These are phyloP conservation scores for Drosophila equinoxialis DNA, from an alignment of 1,140 invertebrate genomes.

Conservation along the genomic window DNA sequence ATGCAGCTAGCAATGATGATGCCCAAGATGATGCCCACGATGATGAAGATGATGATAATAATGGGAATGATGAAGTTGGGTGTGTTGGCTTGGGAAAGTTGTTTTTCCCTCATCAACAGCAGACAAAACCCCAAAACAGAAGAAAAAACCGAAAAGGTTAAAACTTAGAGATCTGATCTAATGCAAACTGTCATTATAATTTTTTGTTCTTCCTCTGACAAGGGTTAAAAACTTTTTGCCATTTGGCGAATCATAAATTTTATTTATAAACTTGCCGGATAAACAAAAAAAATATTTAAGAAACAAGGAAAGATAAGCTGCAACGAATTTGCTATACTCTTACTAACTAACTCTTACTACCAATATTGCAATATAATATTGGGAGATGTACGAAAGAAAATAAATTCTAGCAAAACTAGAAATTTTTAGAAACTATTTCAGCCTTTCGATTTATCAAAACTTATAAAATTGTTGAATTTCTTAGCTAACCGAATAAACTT, in stretches of 20 bases:
- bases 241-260: conserved; percentile 13
- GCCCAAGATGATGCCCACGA: neutral
- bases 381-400: no score
- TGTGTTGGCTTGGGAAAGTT: conserved; percentile 49
- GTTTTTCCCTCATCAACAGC: conserved; percentile 18
- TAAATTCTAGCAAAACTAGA: no score
- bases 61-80: conserved; percentile 27
- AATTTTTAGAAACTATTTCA: no score
- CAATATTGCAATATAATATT: no score
- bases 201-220: conserved; percentile 24
- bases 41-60: no score
- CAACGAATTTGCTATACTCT: neutral
- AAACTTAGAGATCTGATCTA: conserved; percentile 52
- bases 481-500: no score
- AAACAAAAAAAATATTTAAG: conserved; percentile 1
- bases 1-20: neutral
- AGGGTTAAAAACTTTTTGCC: conserved; percentile 25
- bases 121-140: neutral
- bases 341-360: no score
- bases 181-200: conserved; percentile 59
- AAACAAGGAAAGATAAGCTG: neutral
- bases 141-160: conserved; percentile 39
- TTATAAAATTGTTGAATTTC: no score
- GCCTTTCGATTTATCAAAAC: no score
- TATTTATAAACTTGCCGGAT: conserved; percentile 21